These are phyloP conservation scores for Paragorgia papillata DNA, from an alignment of 92 coral and sea anemone genomes.

Conservation along the genomic window DNA sequence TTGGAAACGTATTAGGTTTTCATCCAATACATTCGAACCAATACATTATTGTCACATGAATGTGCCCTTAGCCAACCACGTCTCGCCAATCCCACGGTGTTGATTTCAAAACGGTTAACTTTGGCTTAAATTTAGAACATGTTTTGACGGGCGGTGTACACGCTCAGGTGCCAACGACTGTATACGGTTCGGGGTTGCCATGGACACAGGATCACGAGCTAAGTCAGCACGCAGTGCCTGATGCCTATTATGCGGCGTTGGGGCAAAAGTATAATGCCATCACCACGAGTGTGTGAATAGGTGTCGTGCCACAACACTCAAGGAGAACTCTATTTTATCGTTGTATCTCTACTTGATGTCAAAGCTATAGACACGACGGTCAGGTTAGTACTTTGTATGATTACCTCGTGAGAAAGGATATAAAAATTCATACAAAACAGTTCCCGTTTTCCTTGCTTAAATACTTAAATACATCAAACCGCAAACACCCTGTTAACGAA, in stretches of 20 bases:
- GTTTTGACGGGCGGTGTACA: no score
- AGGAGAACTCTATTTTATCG: not conserved
- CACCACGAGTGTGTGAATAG: not conserved
- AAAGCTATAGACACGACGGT: not conserved
- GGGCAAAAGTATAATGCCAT: not conserved
- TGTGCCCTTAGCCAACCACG: no score
- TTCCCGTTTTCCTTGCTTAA: conserved; percentile 6
- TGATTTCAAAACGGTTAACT: no score
- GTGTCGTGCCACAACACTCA: not conserved
- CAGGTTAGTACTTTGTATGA: not conserved
- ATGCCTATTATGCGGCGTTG: not conserved
- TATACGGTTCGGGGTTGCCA: no score
- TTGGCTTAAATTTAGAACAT: no score
- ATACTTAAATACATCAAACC: conserved; percentile 32
- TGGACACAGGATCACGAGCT: not conserved
- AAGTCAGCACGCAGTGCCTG: no score
- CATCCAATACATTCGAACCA: no score
- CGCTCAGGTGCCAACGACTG: no score
- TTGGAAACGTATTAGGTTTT: no score
- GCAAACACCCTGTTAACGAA: not conserved
- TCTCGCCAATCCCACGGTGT: no score
- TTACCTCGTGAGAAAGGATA: not conserved
- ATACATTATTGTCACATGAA: no score
- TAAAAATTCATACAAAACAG: not conserved
- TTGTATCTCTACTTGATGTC: not conserved